phyloP scores from a whole-genome alignment of 1,140 invertebrate species.

The Macrotrachela quadricornifera region DNA sequence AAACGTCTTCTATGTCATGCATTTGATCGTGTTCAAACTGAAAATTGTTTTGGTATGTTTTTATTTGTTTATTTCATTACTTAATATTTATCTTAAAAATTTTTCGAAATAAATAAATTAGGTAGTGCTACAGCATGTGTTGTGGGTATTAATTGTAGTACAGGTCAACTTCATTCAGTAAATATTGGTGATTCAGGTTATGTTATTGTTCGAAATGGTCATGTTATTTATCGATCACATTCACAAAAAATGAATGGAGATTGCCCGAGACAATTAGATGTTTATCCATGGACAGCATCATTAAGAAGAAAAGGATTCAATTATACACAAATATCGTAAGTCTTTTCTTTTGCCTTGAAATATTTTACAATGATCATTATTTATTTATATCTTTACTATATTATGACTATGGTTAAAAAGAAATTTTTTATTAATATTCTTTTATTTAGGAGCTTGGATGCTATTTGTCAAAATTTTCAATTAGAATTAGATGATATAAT shows the following conservation, averaged over 20 bases:
- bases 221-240: slow-evolving; percentile 70
- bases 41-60: not conserved
- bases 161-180: slow-evolving; percentile 66
- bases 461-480: slow-evolving; percentile 35
- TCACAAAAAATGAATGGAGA: slow-evolving; percentile 50
- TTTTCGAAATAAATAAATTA: slow-evolving; percentile 22
- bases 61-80: not conserved
- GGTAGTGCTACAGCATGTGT: slow-evolving; percentile 92
- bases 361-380: slow-evolving; percentile 75
- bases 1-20: slow-evolving; percentile 17
- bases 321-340: not conserved
- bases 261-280: slow-evolving; percentile 4
- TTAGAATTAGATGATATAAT: slow-evolving; percentile 86
- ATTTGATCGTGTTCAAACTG: slow-evolving; percentile 1
- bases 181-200: slow-evolving; percentile 97
- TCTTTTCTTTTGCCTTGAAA: not conserved
- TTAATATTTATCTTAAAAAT: not conserved
- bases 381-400: slow-evolving; percentile 81
- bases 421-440: not conserved
- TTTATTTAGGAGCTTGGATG: too few relatives aligned
- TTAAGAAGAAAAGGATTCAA: not conserved
- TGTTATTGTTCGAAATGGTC: slow-evolving; percentile 56
- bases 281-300: slow-evolving; percentile 4
- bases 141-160: slow-evolving; percentile 65
- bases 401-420: slow-evolving; percentile 57